Evolutionary conservation across 2,797 vertebrate genomes (phyloP).

Genomic region (Spatula versicolor): DNA sequence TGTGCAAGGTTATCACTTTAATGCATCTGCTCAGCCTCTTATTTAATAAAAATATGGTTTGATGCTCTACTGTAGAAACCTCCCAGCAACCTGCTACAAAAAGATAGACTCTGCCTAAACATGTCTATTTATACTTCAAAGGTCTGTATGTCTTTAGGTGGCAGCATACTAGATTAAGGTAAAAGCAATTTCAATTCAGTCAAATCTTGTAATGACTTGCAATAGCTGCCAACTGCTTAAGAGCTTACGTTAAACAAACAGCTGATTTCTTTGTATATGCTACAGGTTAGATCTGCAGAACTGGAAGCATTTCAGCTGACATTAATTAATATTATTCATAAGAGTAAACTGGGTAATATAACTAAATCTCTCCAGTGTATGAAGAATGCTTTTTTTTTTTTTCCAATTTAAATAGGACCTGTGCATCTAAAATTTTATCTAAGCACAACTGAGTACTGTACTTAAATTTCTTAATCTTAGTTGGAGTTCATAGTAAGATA

Average conservation of each 20-base stretch:
- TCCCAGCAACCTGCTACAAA: not conserved
- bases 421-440: not conserved
- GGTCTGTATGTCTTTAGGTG: not conserved
- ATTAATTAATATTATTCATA: not conserved
- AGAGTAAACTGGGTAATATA: not conserved
- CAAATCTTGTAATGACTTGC: not conserved
- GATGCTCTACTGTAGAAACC: not conserved
- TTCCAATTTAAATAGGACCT: not conserved
- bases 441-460: not conserved
- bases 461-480: slow-evolving; percentile 2
- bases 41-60: not conserved
- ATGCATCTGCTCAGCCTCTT: not conserved
- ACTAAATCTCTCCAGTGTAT: not conserved
- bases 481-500: not conserved
- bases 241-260: not conserved
- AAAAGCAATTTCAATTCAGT: not conserved
- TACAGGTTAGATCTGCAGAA: not conserved
- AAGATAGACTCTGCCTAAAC: not conserved
- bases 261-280: not conserved
- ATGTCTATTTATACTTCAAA: not conserved
- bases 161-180: not conserved
- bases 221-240: not conserved
- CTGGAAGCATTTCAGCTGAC: not conserved
- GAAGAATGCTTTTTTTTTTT: not conserved
- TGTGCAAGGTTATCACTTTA: not conserved